These are phyloP conservation scores for Numenius phaeopus DNA, from an alignment of 2,797 vertebrate genomes.

Conservation along the genomic window DNA sequence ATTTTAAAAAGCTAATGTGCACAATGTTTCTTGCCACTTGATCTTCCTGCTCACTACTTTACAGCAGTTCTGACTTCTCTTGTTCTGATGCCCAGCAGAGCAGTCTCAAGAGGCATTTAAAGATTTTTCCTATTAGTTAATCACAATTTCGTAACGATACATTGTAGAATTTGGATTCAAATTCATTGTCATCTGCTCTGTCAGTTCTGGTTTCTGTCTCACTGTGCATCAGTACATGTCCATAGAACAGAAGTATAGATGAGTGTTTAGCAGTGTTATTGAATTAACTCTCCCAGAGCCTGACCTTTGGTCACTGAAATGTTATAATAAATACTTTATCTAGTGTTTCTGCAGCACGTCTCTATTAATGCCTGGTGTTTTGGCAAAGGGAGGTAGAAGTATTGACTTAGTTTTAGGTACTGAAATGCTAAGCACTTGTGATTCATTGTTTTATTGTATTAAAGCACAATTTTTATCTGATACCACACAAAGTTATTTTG, in stretches of 20 bases:
- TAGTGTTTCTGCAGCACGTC: not conserved
- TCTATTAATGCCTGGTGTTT: not conserved
- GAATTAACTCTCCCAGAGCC: not conserved
- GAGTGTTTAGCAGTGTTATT: not conserved
- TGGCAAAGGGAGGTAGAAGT: not conserved
- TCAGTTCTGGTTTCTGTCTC: not conserved
- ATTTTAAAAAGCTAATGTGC: not conserved
- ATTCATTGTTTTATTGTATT: not conserved
- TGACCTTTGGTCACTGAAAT: not conserved
- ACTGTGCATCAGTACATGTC: rapidly evolving
- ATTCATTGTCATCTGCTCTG: not conserved
- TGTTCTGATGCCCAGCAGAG: not conserved
- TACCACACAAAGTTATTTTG: not conserved
- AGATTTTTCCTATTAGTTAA: not conserved
- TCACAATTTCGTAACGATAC: not conserved
- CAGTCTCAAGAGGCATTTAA: not conserved
- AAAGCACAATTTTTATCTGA: not conserved
- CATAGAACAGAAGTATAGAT: not conserved
- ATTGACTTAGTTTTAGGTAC: not conserved
- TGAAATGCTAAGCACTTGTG: not conserved
- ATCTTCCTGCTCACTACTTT: not conserved
- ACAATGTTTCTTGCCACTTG: not conserved
- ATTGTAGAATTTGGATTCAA: not conserved
- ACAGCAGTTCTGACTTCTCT: not conserved
- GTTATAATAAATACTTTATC: not conserved